Conservation (phyloP, 2,888 invertebrate genomes). For the Coleophora flavipennella region DNA sequence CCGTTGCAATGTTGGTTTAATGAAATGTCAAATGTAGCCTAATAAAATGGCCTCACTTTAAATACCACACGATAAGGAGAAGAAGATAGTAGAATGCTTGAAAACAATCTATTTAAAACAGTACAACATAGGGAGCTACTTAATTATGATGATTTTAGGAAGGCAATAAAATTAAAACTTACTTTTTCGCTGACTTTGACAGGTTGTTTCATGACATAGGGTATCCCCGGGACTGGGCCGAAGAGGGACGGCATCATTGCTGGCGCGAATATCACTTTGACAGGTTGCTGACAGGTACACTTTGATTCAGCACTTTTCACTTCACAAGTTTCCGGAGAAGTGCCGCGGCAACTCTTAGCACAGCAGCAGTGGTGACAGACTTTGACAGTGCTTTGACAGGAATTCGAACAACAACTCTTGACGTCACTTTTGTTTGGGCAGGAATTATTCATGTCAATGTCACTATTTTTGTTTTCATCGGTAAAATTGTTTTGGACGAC, state of each 20-base stretch:
- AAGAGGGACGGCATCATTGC: slow-evolving; percentile 58
- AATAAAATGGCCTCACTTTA: too few species aligned
- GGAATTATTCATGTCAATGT: slow-evolving; percentile 23
- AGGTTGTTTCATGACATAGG: slow-evolving; percentile 43
- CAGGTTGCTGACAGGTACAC: slow-evolving; percentile 33
- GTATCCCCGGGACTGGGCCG: slow-evolving; percentile 41
- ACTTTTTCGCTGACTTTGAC: slow-evolving; percentile 45
- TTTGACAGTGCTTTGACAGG: slow-evolving; percentile 14
- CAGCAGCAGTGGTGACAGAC: slow-evolving; percentile 39
- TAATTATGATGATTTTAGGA: too few species aligned
- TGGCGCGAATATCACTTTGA: slow-evolving; percentile 57
- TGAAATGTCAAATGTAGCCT: too few species aligned
- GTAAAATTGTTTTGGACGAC: slow-evolving; percentile 1
- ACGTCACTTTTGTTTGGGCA: slow-evolving; percentile 12
- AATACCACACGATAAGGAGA: too few species aligned
- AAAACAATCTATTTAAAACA: too few species aligned
- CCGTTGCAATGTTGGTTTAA: too few species aligned
- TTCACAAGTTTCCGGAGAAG: slow-evolving; percentile 1
- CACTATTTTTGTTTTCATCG: slow-evolving; percentile 8
- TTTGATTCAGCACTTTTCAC: slow-evolving; percentile 8
- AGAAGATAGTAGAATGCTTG: too few species aligned
- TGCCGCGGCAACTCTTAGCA: slow-evolving; percentile 6
- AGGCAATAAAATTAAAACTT: slow-evolving; percentile 12
- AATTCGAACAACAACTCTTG: slow-evolving; percentile 14
- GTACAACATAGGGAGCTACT: too few species aligned